Evolutionary conservation across 2,888 invertebrate genomes (phyloP), one percentile per base, ranked within the genome.

Genomic region (Anagyrus pseudococci): DNA sequence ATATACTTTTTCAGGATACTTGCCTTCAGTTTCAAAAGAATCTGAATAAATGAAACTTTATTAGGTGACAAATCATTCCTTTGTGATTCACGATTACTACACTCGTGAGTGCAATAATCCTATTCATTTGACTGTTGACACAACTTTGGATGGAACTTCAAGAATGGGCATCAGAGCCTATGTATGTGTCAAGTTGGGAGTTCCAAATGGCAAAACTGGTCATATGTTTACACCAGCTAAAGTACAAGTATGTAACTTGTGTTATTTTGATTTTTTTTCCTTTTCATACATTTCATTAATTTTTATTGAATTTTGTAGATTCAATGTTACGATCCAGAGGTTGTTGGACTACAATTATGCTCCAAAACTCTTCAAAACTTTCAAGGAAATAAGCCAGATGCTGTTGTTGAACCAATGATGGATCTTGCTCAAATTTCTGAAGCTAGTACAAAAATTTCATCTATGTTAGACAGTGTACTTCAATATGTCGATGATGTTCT

Each of bases 11-110:
- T 17, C 17, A 55, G 26, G 4, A n/a, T 2, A 13, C 1, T 33
- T 26, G 2, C 29, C 29, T 29, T 29, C 29, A 29, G 10, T 40
- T 54, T n/a, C n/a, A n/a, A n/a, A n/a, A n/a, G n/a, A n/a, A n/a
- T n/a, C n/a, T n/a, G n/a, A n/a, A n/a, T n/a, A 29, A 29, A 29
- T 29, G 29, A 29, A 7, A 7, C 20, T 37, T 22, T 17, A 20
- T 22, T 29, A 78, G 78, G 96, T 99, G 44, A 96, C 98, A 0
- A 96, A 94, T 77, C 97, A 97, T 83, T 97, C 97, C 57, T 94
- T 96, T 0, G 93, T 98, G 58, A 98, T 98, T 79, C 98, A 98
- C 77, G 97, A 98, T 80, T 98, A 98, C 83, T 98, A 98, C 82
- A 89, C 96, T 13, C 88, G 96, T 67, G 97, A 97, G 83, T 94